These are phyloP conservation scores for Budorcas taxicolor DNA, from an alignment of 2,113 vertebrate species.

Conservation along the genomic window DNA sequence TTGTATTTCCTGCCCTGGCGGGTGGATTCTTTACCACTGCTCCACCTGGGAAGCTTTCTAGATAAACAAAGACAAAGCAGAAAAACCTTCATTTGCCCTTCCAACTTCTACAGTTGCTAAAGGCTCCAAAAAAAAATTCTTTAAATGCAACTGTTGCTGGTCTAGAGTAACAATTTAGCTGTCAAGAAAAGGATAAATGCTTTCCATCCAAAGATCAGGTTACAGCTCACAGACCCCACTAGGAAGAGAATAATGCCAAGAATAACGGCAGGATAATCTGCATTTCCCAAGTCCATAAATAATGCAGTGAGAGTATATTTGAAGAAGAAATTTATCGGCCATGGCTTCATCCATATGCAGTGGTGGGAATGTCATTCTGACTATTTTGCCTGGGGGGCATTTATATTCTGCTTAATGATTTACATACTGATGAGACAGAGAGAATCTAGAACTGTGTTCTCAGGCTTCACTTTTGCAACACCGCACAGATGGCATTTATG, in stretches of 20 bases:
- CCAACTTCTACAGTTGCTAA: neutral
- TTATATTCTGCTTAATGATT: constrained; percentile 41
- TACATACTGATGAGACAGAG: constrained; percentile 43
- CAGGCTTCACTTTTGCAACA: neutral
- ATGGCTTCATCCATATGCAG: constrained; percentile 62
- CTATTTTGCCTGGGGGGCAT: constrained; percentile 39
- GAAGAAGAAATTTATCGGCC: constrained; percentile 44
- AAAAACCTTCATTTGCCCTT: neutral
- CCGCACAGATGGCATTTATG: neutral
- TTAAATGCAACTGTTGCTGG: neutral
- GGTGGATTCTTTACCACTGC: neutral
- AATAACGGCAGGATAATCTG: constrained; percentile 43
- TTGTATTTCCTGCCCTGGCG: neutral
- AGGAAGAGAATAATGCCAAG: constrained; percentile 31
- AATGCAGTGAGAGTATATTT: constrained; percentile 45
- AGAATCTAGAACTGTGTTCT: neutral
- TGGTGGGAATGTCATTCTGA: neutral
- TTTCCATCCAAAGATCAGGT: constrained; percentile 1
- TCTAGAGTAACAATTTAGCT: constrained; percentile 19
- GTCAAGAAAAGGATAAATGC: constrained; percentile 41
- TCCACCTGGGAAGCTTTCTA: neutral
- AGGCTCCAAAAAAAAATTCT: neutral
- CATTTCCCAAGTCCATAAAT: constrained; percentile 65
- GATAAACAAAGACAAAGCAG: neutral
- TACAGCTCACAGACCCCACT: constrained; percentile 35